Conservation (phyloP, 2,888 invertebrate species). For the Rhamnusium bicolor region DNA sequence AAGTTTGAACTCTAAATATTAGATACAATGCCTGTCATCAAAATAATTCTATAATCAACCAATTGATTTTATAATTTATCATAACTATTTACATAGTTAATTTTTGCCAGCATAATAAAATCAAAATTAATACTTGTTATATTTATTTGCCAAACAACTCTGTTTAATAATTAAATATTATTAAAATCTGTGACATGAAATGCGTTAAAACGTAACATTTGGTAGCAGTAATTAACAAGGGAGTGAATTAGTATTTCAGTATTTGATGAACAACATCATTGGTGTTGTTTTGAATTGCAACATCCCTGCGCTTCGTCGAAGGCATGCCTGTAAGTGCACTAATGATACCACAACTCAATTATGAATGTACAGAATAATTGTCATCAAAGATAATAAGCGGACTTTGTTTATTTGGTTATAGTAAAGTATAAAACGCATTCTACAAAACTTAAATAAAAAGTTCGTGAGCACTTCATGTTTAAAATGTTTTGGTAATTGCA, state of each 20-base stretch:
- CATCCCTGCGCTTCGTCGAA: neutral
- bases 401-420: neutral
- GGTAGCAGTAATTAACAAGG: constrained; percentile 1
- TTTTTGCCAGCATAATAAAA: neutral
- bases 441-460: too few species aligned
- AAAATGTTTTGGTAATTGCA: too few species aligned
- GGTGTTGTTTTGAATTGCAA: constrained; percentile 12
- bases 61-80: neutral
- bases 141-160: neutral
- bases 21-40: neutral
- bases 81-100: neutral
- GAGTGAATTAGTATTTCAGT: constrained; percentile 22
- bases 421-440: too few species aligned
- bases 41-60: neutral
- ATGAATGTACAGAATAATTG: constrained; percentile 7
- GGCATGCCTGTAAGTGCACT: constrained; percentile 17
- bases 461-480: too few species aligned
- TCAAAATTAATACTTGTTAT: neutral
- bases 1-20: neutral
- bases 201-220: neutral
- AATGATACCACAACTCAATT: constrained; percentile 22
- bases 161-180: neutral
- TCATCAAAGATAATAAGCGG: constrained; percentile 11
- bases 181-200: neutral
- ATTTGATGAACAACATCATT: constrained; percentile 13